Evolutionary conservation across 92 coral and sea anemone genomes (phyloP), one percentile per base, ranked within the genome.

Genomic region (Porites divaricata): DNA sequence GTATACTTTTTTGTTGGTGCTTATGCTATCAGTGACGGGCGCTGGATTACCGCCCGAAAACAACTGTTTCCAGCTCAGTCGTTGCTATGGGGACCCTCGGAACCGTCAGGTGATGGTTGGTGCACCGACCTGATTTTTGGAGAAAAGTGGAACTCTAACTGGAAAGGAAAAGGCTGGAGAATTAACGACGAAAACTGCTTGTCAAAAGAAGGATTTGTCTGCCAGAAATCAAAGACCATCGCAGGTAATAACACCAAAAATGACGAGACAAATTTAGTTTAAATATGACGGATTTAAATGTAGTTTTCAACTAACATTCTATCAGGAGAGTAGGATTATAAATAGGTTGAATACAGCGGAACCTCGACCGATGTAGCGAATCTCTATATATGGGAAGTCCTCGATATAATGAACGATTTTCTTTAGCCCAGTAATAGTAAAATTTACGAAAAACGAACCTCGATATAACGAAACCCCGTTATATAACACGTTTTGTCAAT

Each of bases 131-230:
- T 91, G 70, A 74, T 91, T 24, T 78, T 65, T 20, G 87, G 80
- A 21, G 84, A 82, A 22, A 74, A 76, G 16, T 88, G 89, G 81
- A 23, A 59, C 25, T 2, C 77, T 0, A 41, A 6, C 0, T 84
- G 94, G 92, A 67, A 16, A 35, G 81, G 86, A n/a, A 58, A 75
- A 49, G 89, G 91, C 65, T 91, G 95, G 95, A 89, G 80, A 80
- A 35, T 91, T 8, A 92, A 92, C 53, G 95, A 92, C 54, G 89
- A 45, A 52, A 5, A 1, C 20, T 92, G 95, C 61, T 28, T 57
- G 9, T 51, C 16, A 1, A 20, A 14, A 15, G 69, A 17, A 20
- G 91, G 89, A 17, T 89, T 22, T 76, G 68, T 92, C 73, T 92
- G 95, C 61, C 81, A 89, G 61, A 89, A 78, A 8, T 15, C 9